Percentiles rank a stretch among this genome's conserved stretches.
Conservation (phyloP, 2,888 invertebrate genomes). For the Melieria picta region DNA sequence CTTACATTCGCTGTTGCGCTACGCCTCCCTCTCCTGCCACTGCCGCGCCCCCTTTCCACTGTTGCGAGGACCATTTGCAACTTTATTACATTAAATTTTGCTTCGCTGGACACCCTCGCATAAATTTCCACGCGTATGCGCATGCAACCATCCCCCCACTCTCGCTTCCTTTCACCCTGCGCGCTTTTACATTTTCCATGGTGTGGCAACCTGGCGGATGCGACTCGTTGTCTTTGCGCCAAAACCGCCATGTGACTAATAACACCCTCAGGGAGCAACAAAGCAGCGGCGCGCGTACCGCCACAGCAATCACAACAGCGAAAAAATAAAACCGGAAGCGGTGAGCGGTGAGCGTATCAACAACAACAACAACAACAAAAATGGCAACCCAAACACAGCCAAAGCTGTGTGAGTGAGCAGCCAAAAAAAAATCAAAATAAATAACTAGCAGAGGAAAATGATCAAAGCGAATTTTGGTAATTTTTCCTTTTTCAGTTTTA, state of each 20-base stretch:
- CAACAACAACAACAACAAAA: constrained; percentile 2
- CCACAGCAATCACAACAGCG: background rate
- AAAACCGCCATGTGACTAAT: constrained; percentile 53
- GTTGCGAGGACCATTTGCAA: background rate
- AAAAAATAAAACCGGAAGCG: background rate
- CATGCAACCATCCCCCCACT: background rate
- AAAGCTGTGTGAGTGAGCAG: too few species aligned
- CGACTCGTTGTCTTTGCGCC: background rate
- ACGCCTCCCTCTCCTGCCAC: constrained; percentile 16
- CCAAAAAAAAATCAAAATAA: too few species aligned
- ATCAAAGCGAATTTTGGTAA: constrained; percentile 22
- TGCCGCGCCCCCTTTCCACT: background rate
- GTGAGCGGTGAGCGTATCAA: background rate
- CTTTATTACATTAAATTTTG: constrained; percentile 17
- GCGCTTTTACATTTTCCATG: too few species aligned
- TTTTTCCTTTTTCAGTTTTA: background rate
- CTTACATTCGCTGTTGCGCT: constrained; percentile 12
- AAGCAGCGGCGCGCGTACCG: background rate
- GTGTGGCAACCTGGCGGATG: too few species aligned
- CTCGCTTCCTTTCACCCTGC: background rate
- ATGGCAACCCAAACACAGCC: background rate
- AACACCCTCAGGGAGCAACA: constrained; percentile 57
- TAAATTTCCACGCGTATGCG: background rate
- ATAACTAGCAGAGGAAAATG: background rate
- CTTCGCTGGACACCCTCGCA: constrained; percentile 14